Conservation (phyloP, 2,113 vertebrate genomes). For the Macrotis lagotis region DNA sequence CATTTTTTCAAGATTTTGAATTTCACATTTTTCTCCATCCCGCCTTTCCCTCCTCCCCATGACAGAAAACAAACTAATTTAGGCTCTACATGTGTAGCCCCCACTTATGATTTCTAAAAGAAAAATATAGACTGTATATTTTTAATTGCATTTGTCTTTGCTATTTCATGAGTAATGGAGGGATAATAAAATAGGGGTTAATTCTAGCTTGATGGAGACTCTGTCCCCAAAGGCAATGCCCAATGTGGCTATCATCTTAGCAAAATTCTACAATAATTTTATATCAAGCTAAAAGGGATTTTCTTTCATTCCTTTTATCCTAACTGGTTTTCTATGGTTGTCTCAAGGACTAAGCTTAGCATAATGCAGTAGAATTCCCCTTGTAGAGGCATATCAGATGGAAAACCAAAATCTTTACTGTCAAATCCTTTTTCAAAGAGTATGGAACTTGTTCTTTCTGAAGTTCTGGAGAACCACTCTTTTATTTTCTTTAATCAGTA, state of each 20-base stretch:
- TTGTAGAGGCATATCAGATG: not conserved
- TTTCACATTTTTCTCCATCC: too few relatives aligned
- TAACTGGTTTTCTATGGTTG: not conserved
- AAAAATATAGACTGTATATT: not conserved
- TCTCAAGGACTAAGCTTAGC: not conserved
- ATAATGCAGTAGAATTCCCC: conserved; percentile 2
- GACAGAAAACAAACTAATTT: too few relatives aligned
- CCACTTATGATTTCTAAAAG: too few relatives aligned
- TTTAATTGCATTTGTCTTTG: not conserved
- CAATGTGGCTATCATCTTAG: not conserved
- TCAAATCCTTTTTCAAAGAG: conserved; percentile 17
- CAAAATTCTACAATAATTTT: not conserved
- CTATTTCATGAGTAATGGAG: not conserved
- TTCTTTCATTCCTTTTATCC: not conserved
- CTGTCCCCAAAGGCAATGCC: not conserved
- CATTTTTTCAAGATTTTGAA: too few relatives aligned
- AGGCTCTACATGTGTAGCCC: too few relatives aligned
- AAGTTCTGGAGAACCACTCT: not conserved
- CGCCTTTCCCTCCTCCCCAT: too few relatives aligned
- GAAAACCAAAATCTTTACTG: conserved; percentile 19
- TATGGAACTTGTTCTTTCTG: conserved; percentile 8
- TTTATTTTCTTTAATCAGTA: not conserved
- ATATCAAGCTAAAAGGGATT: not conserved
- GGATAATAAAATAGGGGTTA: not conserved
- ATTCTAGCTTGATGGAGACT: not conserved